Base-by-base conservation (phyloP, 2,797 vertebrate genomes). In the Nyctalus aviator region DNA sequence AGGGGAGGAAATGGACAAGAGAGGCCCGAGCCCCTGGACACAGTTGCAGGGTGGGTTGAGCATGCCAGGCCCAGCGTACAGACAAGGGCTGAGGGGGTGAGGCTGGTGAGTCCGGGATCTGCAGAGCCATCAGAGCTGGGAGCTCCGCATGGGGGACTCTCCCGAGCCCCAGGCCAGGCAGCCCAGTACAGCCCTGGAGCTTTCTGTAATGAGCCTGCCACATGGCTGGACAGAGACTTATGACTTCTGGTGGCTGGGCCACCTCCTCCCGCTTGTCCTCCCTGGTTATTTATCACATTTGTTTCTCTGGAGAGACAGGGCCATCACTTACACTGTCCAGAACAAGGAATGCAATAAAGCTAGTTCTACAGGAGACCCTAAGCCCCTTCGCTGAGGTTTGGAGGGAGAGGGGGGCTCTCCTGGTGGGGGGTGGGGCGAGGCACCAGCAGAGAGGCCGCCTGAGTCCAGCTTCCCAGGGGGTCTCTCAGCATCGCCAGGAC, bases 221-320 rank as follows among this genome's bases (percentile, higher is more conserved):
- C 64, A 92, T n/a, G 46, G 83, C 84, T 95, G 93, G 97, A 98
- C 98, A 98, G 95, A 98, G 97, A 98, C 97, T 97, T 97, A 97
- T 93, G 96, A 96, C 97, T 98, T 97, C 87, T 86, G 83, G 95
- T 95, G 96, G 93, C 97, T 96, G 95, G 97, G 97, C 96, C 21
- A 46, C 97, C 97, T 98, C 97, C 96, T 95, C 91, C 92, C 78
- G 46, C 96, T 97, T 97, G 89, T 97, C 98, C 96, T 89, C 94
- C 64, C 25, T 97, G 89, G 95, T 97, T 98, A 97, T 98, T 98
- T 98, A 97, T 98, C 97, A 96, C 97, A 96, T 98, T 98, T 97
- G 96, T 98, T 97, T 95, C 97, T 96, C 96, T 97, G 93, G 95
- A 97, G 95, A 96, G 89, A 83, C 92, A 97, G 83, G 96, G 77